These are phyloP conservation scores for Gopherus flavomarginatus DNA, from an alignment of 2,113 vertebrate species.

Conservation along the genomic window DNA sequence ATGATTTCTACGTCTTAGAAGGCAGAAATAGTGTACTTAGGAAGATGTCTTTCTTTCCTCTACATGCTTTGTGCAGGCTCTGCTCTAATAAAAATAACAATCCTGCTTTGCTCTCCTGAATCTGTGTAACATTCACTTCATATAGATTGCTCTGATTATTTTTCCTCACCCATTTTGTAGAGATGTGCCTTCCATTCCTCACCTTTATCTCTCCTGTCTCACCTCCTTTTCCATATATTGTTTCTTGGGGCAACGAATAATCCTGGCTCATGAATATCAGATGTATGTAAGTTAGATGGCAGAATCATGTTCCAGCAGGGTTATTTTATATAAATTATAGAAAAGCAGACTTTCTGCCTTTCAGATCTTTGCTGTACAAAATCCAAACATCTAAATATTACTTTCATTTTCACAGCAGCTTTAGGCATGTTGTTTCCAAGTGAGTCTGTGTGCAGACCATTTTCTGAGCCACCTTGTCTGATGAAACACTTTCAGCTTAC, in stretches of 20 bases:
- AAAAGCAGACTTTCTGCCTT: neutral
- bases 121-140: fast-evolving
- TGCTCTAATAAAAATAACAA: fast-evolving
- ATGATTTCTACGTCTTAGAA: neutral
- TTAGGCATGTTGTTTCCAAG: neutral
- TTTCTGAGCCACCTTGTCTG: neutral
- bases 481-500: fast-evolving
- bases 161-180: neutral
- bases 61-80: fast-evolving
- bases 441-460: neutral
- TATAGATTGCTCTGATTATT: neutral
- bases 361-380: too few species aligned
- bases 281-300: neutral
- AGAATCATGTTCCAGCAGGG: neutral
- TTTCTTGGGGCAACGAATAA: neutral
- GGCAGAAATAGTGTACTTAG: neutral
- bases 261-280: neutral
- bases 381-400: too few species aligned
- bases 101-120: neutral
- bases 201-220: fast-evolving
- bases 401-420: neutral
- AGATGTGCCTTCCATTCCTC: neutral
- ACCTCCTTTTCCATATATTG: neutral
- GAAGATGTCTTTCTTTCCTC: fast-evolving
- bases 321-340: fast-evolving